Conservation (phyloP, 2,888 invertebrate genomes). For the Bellardia pandia region DNA sequence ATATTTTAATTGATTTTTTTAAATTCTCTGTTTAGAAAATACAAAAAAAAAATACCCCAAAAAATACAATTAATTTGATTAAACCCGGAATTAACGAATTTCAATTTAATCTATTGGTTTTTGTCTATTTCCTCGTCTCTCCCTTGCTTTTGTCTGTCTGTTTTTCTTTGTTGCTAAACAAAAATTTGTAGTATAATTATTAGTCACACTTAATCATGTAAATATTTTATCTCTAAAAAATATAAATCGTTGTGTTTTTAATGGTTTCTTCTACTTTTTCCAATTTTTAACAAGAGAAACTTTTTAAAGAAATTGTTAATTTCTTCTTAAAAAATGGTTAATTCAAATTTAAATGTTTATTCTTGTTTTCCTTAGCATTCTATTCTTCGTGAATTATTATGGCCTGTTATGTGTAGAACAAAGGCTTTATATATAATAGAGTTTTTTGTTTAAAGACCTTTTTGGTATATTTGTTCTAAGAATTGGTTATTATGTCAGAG, state of each 20-base stretch:
- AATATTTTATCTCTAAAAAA: conserved; percentile 44
- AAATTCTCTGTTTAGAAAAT: neutral
- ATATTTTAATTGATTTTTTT: neutral
- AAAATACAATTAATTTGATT: neutral
- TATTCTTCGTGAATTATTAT: neutral
- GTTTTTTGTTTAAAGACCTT: neutral
- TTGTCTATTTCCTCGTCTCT: neutral
- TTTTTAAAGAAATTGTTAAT: neutral
- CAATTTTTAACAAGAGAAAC: neutral
- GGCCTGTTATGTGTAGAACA: neutral
- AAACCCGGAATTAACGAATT: conserved; percentile 1
- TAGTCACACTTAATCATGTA: conserved; percentile 53
- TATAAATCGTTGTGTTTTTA: conserved; percentile 5
- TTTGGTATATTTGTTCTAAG: neutral
- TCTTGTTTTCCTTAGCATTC: neutral
- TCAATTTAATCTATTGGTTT: neutral
- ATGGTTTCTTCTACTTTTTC: neutral
- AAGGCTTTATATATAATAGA: neutral
- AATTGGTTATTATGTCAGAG: neutral
- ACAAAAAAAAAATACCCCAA: neutral
- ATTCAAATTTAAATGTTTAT: conserved; percentile 15
- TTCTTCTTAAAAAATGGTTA: conserved; percentile 2
- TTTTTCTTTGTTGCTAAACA: neutral
- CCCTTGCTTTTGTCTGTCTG: neutral
- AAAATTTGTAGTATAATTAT: conserved; percentile 11